Conservation (phyloP, 1,140 invertebrate species). For the Paraescarpia echinospica region DNA sequence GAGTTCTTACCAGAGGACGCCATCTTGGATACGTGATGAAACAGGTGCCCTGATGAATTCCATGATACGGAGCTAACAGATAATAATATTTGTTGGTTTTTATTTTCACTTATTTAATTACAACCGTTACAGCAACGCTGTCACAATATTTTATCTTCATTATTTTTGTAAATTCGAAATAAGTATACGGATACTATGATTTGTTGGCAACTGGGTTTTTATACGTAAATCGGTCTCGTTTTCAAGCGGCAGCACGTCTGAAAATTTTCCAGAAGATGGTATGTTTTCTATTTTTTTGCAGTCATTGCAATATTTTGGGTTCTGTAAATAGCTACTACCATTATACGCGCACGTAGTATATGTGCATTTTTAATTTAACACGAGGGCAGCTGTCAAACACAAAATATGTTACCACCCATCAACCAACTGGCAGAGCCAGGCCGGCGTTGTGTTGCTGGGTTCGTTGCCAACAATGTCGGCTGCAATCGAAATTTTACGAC, state of each 20-base stretch:
- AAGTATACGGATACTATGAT: neutral
- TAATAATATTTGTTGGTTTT: neutral
- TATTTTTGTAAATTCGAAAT: neutral
- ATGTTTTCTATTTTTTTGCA: neutral
- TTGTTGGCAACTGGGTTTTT: neutral
- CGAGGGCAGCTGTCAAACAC: neutral
- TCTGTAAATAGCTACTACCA: neutral
- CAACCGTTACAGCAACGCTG: neutral
- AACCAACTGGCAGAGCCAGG: neutral
- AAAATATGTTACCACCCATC: neutral
- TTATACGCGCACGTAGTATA: neutral
- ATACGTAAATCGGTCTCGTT: neutral
- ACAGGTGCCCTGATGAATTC: neutral
- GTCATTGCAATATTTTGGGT: neutral
- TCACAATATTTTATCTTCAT: neutral
- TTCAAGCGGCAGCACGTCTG: neutral
- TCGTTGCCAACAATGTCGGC: conserved; percentile 1
- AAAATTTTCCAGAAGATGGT: neutral
- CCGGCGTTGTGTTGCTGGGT: conserved; percentile 2
- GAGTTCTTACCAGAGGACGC: neutral
- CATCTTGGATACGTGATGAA: conserved; percentile 5
- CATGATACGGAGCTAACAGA: neutral
- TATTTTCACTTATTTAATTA: neutral
- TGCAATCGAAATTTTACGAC: neutral
- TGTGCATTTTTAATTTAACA: neutral